Base-by-base conservation (phyloP, 2,888 invertebrate genomes). In the Harmothoe impar region DNA sequence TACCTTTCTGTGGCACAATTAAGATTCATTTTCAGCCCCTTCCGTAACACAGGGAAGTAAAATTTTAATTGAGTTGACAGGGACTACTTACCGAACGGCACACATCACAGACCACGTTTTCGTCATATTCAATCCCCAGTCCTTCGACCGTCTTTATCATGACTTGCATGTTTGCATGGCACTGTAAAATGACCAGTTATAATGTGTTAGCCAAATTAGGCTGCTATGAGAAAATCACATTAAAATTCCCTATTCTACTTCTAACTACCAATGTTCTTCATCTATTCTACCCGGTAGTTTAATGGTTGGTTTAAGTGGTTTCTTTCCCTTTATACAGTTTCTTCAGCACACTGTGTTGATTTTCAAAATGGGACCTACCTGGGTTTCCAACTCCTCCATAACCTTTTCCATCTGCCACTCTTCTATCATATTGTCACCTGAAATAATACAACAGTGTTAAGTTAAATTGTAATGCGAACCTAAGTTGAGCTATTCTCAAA, bases 41-140 rank as follows among this genome's bases (percentile, higher is more conserved):
- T n/a, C n/a, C n/a, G n/a, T n/a, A n/a, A n/a, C n/a, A n/a, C n/a
- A n/a, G n/a, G n/a, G 43, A 43, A 43, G 10, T 10, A 43, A 43
- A 43, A 10, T 43, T 10, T 43, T 43, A 43, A 43, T 43, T n/a
- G 54, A 52, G 54, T 17, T 52, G n/a, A n/a, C n/a, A 43, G 62
- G n/a, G 62, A 52, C 12, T 85, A 96, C 97, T 96, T 95, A 97
- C 97, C 94, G 99, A 98, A 95, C 99, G 97, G 96, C 99, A 99
- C 92, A 99, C 99, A 96, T 99, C 99, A 96, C 99, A 99, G 94
- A 99, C 98, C 92, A 99, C 98, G 96, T 99, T 99, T 96, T 99
- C 99, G 96, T 99, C 99, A 96, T 98, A 99, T 96, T 99, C 99
- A 93, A 99, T 99, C 91, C 99, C 99, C 91, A 99, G 94, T 3